These are phyloP conservation scores for Zaprionus ornatus DNA, from an alignment of 1,140 invertebrate genomes.

Conservation along the genomic window DNA sequence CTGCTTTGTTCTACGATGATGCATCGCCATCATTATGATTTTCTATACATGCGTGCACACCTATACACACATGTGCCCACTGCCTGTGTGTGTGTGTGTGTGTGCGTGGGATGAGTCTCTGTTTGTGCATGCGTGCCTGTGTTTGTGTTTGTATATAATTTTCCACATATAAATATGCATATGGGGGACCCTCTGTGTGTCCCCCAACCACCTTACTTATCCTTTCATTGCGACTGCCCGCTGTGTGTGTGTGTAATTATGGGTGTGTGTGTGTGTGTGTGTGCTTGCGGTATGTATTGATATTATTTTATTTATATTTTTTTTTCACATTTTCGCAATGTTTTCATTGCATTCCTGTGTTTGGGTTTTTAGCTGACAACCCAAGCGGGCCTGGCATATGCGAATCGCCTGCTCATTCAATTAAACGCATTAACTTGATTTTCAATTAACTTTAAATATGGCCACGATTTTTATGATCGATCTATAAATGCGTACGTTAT, in stretches of 20 bases:
- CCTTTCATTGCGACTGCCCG: constrained; percentile 25
- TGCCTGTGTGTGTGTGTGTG: constrained; percentile 13
- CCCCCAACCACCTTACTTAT: not conserved
- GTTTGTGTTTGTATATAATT: constrained; percentile 79
- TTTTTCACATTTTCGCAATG: constrained; percentile 50
- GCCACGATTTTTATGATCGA: constrained; percentile 59
- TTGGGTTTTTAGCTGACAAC: constrained; percentile 59
- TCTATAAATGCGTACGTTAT: constrained; percentile 14
- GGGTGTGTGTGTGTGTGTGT: constrained; percentile 36
- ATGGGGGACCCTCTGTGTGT: constrained; percentile 41
- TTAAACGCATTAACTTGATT: constrained; percentile 82
- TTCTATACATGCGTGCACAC: constrained; percentile 54
- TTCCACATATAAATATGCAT: constrained; percentile 79
- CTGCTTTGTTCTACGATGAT: constrained; percentile 74
- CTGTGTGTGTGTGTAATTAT: constrained; percentile 61
- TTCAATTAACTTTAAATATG: constrained; percentile 79
- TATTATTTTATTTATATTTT: constrained; percentile 35
- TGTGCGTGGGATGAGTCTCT: constrained; percentile 3
- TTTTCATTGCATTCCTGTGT: constrained; percentile 77
- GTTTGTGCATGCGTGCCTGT: constrained; percentile 10
- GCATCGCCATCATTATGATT: constrained; percentile 81
- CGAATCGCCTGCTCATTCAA: constrained; percentile 58
- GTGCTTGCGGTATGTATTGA: constrained; percentile 35
- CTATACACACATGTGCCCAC: not conserved
- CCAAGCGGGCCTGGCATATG: constrained; percentile 52